These are phyloP conservation scores for Dryobates pubescens DNA, from an alignment of 2,797 vertebrate species.

Conservation along the genomic window DNA sequence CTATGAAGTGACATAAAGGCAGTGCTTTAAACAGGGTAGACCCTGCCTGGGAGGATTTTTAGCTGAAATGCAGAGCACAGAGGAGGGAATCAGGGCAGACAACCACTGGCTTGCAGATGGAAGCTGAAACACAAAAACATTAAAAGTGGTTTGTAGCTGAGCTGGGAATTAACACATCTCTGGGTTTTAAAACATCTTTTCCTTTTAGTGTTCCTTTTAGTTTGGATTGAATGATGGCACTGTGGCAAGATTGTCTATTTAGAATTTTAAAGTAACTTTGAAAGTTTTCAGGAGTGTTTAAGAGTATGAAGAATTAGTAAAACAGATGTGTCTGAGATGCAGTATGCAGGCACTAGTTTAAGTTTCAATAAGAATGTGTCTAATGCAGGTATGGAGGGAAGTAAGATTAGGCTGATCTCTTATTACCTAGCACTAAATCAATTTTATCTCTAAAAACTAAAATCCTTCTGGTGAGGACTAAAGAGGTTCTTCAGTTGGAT, in stretches of 20 bases:
- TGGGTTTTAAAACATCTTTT: background rate
- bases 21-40: background rate
- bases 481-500: slow-evolving; percentile 12
- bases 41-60: background rate
- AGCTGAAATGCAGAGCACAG: background rate
- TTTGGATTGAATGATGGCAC: background rate
- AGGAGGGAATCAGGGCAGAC: background rate
- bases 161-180: background rate
- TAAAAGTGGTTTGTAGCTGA: background rate
- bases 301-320: background rate
- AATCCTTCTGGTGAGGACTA: background rate
- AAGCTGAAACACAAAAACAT: background rate
- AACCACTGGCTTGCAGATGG: background rate
- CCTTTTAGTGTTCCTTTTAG: background rate
- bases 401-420: background rate
- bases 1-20: background rate
- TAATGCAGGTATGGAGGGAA: background rate
- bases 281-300: background rate
- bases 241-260: background rate
- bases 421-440: background rate
- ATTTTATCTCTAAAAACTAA: slow-evolving; percentile 3
- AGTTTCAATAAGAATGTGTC: background rate
- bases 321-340: background rate
- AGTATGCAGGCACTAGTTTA: too few relatives aligned
- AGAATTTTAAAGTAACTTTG: slow-evolving; percentile 8